Evolutionary conservation across 2,797 vertebrate genomes (phyloP), one percentile per base, ranked within the genome.

Genomic region (Fistularia tabacaria): DNA sequence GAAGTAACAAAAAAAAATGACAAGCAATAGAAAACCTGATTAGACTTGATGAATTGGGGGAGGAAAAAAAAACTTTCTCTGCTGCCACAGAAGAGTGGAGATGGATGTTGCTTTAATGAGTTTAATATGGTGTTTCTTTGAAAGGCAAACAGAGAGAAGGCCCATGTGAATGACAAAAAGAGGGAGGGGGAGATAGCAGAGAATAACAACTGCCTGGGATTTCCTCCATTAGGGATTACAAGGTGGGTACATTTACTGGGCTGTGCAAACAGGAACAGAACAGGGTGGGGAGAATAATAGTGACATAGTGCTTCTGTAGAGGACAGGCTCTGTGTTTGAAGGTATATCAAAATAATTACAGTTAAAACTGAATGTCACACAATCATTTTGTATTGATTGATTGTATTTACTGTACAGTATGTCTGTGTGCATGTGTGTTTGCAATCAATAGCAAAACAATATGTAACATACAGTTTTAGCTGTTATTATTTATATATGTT

Each of bases 251-350:
- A 59, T 76, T 76, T 40, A 73, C 72, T 66, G 71, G 69, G 62
- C 85, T 82, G 76, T 82, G 83, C 81, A 88, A 89, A 89, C 87
- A 90, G 75, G 80, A 87, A 85, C 54, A 52, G 61, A 66, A 64
- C 53, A 71, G 79, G 73, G 77, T 74, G 76, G 76, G 77, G 52
- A 82, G 78, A 73, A 79, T 74, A 82, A 85, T 85, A 87, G 78
- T 87, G 83, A 86, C 80, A 81, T 70, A 77, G 75, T 57, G 65
- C 57, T 66, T 72, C 78, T 56, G 43, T 69, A 73, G 44, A 66
- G 59, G 47, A 73, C 64, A 61, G 62, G 50, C 62, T 62, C 58
- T 74, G 58, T 68, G 63, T 73, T 61, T 69, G 51, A 42, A 53
- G 51, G 64, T 44, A 12, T 49, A 44, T 61, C 46, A 50, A 25